Percentiles rank a stretch among this genome's conserved stretches.
These are phyloP conservation scores for Orthonevra nobilis DNA, from an alignment of 2,888 invertebrate species.

Conservation along the genomic window DNA sequence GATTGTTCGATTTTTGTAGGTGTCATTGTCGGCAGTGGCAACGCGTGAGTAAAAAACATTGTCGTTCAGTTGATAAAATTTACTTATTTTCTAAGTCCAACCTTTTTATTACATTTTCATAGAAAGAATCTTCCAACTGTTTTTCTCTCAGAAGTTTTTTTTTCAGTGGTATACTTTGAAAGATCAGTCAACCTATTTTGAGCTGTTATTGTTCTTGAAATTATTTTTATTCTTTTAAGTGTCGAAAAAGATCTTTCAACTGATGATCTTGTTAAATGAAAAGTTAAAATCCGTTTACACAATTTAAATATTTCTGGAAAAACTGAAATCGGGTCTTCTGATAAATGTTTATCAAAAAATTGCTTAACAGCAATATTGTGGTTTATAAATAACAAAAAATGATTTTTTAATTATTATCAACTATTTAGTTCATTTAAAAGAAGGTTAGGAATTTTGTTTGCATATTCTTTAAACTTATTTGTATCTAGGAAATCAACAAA, in stretches of 20 bases:
- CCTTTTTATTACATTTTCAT: conserved; percentile 1
- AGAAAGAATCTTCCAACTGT: conserved; percentile 10
- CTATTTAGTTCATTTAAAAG: conserved; percentile 11
- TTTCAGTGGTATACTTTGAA: conserved; percentile 14
- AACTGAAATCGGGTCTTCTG: conserved; percentile 12
- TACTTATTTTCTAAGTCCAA: conserved; percentile 22
- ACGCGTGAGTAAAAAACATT: no score
- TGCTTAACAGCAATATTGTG: conserved; percentile 13
- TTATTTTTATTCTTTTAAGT: conserved; percentile 14
- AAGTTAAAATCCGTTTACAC: background rate
- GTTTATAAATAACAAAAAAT: conserved; percentile 24
- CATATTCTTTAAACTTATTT: conserved; percentile 13
- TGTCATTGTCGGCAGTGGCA: no score
- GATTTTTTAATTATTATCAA: conserved; percentile 7
- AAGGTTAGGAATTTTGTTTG: conserved; percentile 3
- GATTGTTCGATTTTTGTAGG: no score
- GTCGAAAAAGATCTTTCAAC: background rate
- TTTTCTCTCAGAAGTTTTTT: background rate
- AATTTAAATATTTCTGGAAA: conserved; percentile 4
- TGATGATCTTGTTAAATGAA: background rate
- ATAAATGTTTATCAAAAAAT: conserved; percentile 10
- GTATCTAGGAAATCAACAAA: conserved; percentile 27
- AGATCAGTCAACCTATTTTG: conserved; percentile 10
- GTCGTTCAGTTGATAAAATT: no score
- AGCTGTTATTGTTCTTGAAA: conserved; percentile 4